These are phyloP conservation scores for Pegea sp. DNA, from an alignment of 23 tunicate species.

Conservation along the genomic window DNA sequence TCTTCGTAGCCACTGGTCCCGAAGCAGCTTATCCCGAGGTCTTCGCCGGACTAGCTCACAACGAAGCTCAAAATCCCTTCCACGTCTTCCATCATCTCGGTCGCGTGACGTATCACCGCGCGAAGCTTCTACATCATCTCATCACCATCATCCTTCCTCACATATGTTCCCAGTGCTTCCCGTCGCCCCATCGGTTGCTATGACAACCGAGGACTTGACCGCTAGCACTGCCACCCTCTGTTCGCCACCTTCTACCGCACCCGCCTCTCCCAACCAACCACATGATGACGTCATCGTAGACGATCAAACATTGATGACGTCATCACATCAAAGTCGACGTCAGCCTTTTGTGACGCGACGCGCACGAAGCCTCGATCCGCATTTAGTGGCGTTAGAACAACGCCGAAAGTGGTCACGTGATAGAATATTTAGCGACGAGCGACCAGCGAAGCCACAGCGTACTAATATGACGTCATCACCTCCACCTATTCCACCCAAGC, in stretches of 20 bases:
- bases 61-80: conserved; percentile 64
- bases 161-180: conserved; percentile 60
- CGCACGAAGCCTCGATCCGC: too few relatives aligned
- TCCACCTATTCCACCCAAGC: conserved; percentile 64
- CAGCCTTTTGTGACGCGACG: too few relatives aligned
- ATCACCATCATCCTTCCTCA: conserved; percentile 55
- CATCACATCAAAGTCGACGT: too few relatives aligned
- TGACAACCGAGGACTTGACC: conserved; percentile 5
- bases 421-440: too few relatives aligned
- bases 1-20: conserved; percentile 3
- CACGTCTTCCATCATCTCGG: conserved; percentile 47
- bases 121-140: conserved; percentile 2
- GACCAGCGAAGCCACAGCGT: conserved; percentile 35
- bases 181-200: neutral
- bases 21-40: conserved; percentile 12
- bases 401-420: too few relatives aligned
- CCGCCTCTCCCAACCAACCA: too few relatives aligned
- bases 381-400: too few relatives aligned
- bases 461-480: conserved; percentile 13
- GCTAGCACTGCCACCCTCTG: conserved; percentile 7
- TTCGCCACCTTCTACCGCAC: conserved; percentile 6
- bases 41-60: conserved; percentile 30
- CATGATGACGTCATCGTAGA: too few relatives aligned
- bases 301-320: too few relatives aligned
- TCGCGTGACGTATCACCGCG: conserved; percentile 3